Conservation (phyloP, 2,113 vertebrate genomes). For the Vicugna pacos region DNA sequence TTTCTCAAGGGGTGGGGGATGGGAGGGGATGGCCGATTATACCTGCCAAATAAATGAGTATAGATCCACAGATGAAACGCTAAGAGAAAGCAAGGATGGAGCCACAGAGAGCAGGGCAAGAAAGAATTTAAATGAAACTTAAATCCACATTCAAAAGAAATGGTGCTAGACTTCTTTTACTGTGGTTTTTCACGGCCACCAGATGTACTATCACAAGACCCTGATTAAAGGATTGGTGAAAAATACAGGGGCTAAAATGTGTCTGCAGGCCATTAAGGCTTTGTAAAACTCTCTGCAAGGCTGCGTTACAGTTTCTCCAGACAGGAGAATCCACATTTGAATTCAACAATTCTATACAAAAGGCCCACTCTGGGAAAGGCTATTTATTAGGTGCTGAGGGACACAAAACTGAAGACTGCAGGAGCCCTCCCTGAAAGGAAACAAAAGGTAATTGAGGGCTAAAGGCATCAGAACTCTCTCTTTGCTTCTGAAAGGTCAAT, state of each 20-base stretch:
- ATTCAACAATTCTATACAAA: conserved; percentile 26
- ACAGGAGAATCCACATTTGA: background rate
- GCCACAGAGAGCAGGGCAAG: background rate
- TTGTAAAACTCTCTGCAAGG: background rate
- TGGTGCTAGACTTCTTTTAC: background rate
- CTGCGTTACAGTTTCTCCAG: background rate
- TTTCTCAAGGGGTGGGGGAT: background rate
- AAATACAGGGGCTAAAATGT: background rate
- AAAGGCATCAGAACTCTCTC: conserved; percentile 14
- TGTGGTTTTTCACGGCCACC: background rate
- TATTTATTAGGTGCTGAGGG: background rate
- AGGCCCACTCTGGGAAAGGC: background rate
- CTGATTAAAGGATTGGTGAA: background rate
- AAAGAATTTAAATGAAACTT: conserved; percentile 55
- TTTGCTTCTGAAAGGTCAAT: conserved; percentile 56
- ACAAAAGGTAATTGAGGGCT: conserved; percentile 17
- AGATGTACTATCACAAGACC: background rate
- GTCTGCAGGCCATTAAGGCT: background rate
- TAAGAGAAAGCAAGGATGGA: background rate
- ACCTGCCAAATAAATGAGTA: background rate
- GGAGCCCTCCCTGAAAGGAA: background rate
- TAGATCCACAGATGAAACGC: background rate
- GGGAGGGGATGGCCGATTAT: background rate
- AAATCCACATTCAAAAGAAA: background rate
- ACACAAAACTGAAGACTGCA: conserved; percentile 16